Base-by-base conservation (phyloP, 2,888 invertebrate species). In the Hydroisotoma schaefferi region DNA sequence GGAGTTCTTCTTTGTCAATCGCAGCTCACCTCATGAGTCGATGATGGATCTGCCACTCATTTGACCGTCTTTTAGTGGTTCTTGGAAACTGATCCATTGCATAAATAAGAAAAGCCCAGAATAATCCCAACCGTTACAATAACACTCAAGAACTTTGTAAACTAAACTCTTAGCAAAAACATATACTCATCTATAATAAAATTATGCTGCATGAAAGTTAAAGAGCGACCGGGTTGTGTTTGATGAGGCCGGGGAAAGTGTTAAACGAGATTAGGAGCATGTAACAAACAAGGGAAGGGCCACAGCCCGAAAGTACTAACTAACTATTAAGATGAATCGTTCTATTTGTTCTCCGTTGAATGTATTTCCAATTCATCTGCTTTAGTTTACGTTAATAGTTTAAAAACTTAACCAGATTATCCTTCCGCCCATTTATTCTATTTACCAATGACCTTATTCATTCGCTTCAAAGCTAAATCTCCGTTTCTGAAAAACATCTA, bases 271-370 rank as follows among this genome's bases (percentile, higher is more conserved):
- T n/a, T n/a, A n/a, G n/a, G n/a, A n/a, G n/a, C n/a, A n/a, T n/a
- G n/a, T n/a, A n/a, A n/a, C n/a, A n/a, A n/a, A n/a, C n/a, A n/a
- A n/a, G n/a, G n/a, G n/a, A n/a, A n/a, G n/a, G n/a, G n/a, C n/a
- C n/a, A 15, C 40, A 40, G 20, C 15, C 40, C 8, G 40, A 40
- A 40, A 40, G 40, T 15, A 40, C n/a, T 40, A 40, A 40, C 15
- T 15, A 40, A n/a, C n/a, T n/a, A n/a, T n/a, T n/a, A 40, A 40
- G 40, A 40, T 40, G 40, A 40, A 40, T 40, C 40, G 40, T 40
- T 40, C 20, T 20, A 40, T 40, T 40, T 40, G 40, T 40, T 20
- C 40, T 40, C 40, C 40, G 20, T 40, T 40, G 40, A 40, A 40
- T 40, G 5, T 4, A 40, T n/a, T n/a, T n/a, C n/a, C n/a, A n/a